A percentile compares a stretch with the other conserved stretches of the same genome.
Evolutionary conservation across 2,888 invertebrate genomes (phyloP).

Genomic region (Psylliodes chrysocephalus): DNA sequence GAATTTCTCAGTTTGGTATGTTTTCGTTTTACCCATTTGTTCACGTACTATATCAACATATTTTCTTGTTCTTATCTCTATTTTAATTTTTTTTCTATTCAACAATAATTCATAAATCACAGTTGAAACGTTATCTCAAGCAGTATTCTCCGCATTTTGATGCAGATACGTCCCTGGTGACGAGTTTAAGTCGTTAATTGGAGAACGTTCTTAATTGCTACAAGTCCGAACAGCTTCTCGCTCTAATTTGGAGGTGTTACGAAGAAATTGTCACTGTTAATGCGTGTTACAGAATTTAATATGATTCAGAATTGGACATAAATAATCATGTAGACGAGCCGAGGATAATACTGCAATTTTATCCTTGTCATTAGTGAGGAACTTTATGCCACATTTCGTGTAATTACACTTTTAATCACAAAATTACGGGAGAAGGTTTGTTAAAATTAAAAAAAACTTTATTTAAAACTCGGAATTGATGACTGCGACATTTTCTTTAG

Average conservation of each 20-base stretch:
- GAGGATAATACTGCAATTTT: constrained; percentile 7
- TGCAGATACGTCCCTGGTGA: constrained; percentile 9
- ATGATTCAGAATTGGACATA: constrained; percentile 21
- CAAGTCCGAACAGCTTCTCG: constrained; percentile 10
- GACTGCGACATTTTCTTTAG: too few species aligned
- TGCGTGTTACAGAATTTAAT: constrained; percentile 19
- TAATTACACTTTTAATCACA: constrained; percentile 6
- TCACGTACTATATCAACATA: too few species aligned
- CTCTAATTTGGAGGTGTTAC: constrained; percentile 11
- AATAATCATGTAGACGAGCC: constrained; percentile 18
- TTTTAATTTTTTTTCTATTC: too few species aligned
- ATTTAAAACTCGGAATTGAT: too few species aligned
- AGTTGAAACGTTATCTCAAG: too few species aligned
- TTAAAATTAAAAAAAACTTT: constrained; percentile 1
- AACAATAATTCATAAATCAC: too few species aligned
- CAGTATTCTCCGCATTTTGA: too few species aligned
- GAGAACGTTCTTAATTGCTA: constrained; percentile 21
- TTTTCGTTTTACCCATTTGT: too few species aligned
- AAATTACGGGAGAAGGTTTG: not conserved
- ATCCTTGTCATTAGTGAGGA: constrained; percentile 4
- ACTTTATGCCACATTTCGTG: constrained; percentile 1
- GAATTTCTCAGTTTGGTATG: too few species aligned
- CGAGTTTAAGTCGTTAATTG: constrained; percentile 18
- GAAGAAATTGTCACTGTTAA: constrained; percentile 13
- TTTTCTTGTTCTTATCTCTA: too few species aligned